Evolutionary conservation across 2,797 vertebrate genomes (phyloP).

Genomic region (Rousettus madagascariensis): DNA sequence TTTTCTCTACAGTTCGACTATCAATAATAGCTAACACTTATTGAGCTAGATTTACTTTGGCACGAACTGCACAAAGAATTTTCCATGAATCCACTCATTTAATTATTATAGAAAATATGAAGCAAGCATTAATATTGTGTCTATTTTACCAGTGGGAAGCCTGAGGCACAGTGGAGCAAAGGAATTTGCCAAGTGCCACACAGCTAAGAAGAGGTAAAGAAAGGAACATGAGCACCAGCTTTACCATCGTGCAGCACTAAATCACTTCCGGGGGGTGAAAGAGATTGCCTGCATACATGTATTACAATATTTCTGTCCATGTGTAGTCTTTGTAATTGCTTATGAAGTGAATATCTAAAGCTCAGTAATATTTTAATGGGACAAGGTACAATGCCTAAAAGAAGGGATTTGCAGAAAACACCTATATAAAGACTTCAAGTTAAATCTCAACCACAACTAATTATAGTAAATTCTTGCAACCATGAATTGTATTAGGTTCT

Average conservation of each 20-base stretch:
- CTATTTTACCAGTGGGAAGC: neutral
- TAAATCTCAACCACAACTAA: neutral
- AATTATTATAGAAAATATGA: neutral
- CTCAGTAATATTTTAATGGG: neutral
- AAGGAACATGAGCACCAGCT: neutral
- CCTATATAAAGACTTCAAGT: neutral
- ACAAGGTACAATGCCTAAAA: neutral
- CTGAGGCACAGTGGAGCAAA: neutral
- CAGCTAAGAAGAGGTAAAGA: neutral
- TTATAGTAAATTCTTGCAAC: neutral
- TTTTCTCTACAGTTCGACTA: neutral
- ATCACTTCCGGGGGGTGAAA: neutral
- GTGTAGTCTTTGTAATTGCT: neutral
- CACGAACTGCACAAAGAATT: neutral
- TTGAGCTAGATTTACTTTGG: neutral
- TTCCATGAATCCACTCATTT: neutral
- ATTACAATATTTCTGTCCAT: neutral
- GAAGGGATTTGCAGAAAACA: neutral
- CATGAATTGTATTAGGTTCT: neutral
- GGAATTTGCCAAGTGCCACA: neutral
- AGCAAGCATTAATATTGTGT: neutral
- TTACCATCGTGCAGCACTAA: neutral
- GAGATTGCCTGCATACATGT: neutral
- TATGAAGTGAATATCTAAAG: neutral
- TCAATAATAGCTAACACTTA: neutral